phyloP scores from a whole-genome alignment of 2,888 invertebrate species.

The Tetheella fluctuosa region DNA sequence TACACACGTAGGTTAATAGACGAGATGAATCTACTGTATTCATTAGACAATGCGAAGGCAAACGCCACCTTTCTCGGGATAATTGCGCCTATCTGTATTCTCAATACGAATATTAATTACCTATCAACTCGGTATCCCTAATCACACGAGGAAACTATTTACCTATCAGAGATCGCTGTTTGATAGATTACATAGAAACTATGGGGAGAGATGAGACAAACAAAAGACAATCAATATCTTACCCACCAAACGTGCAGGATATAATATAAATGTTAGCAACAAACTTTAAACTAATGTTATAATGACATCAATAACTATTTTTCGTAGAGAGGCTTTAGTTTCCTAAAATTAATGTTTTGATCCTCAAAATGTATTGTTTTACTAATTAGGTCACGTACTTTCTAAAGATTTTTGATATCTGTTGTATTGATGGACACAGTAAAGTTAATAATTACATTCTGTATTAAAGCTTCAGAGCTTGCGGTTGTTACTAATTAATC shows the following conservation, averaged over 20 bases:
- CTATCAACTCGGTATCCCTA: constrained; percentile 21
- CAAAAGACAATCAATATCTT: constrained; percentile 10
- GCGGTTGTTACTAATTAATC: background rate
- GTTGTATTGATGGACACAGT: too few relatives aligned
- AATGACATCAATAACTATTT: too few relatives aligned
- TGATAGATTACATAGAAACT: constrained; percentile 10
- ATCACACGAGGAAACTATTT: constrained; percentile 23
- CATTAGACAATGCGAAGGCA: constrained; percentile 12
- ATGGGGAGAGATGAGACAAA: constrained; percentile 5
- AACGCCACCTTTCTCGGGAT: constrained; percentile 12
- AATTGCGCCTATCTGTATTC: constrained; percentile 15
- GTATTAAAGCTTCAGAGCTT: background rate
- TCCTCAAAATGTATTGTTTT: too few relatives aligned
- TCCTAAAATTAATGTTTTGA: too few relatives aligned
- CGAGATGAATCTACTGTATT: constrained; percentile 6
- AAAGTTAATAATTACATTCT: too few relatives aligned
- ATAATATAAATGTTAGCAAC: too few relatives aligned
- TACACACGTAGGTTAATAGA: background rate
- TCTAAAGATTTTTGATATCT: too few relatives aligned
- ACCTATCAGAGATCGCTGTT: constrained; percentile 15
- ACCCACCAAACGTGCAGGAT: background rate
- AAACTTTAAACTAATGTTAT: too few relatives aligned
- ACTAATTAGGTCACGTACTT: too few relatives aligned
- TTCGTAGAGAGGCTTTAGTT: too few relatives aligned
- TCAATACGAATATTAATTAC: constrained; percentile 24